Evolutionary conservation across 2,113 vertebrate species (phyloP), one percentile per base, ranked within the genome.

Genomic region (Ptilorrhoa leucosticta): DNA sequence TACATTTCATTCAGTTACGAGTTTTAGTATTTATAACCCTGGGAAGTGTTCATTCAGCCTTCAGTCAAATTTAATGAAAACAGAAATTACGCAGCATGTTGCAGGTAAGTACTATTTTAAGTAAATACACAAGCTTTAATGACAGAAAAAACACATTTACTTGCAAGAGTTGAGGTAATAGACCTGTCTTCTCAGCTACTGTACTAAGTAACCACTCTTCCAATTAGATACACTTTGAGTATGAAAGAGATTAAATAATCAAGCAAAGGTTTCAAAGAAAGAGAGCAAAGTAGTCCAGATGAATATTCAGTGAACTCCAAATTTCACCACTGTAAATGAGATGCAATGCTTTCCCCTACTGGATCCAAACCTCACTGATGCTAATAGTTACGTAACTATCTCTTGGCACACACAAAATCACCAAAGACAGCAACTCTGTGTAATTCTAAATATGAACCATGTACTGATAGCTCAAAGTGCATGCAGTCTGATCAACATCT

Each of bases 31-130:
- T 90, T 93, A 87, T 80, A 96, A 91, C 68, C 66, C 50, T 7
- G 0, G 75, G 90, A 94, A 88, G 24, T 5, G 20, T 80, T 94
- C 63, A 68, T 60, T 91, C 81, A 94, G 23, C 69, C 58, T 87
- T 94, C 91, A 80, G 45, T 57, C 66, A 86, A 65, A 80, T 80
- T 76, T 76, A 88, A 83, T 35, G 28, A 95, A 93, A 87, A 58
- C 16, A 89, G 78, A 93, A 87, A 89, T 93, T 91, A 95, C 82
- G 70, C 87, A 77, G 87, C 82, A 83, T 63, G 68, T 66, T 89
- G 70, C 48, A 96, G 53, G 33, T 50, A 91, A 92, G 70, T 72
- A 50, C 30, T 54, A 31, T 58, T 89, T 63, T 48, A 77, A 54
- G 47, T 42, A 83, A 83, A 54, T 27, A 76, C 27, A 61, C 20